Conservation (phyloP, 2,888 invertebrate genomes). For the Epistrophella euchroma region DNA sequence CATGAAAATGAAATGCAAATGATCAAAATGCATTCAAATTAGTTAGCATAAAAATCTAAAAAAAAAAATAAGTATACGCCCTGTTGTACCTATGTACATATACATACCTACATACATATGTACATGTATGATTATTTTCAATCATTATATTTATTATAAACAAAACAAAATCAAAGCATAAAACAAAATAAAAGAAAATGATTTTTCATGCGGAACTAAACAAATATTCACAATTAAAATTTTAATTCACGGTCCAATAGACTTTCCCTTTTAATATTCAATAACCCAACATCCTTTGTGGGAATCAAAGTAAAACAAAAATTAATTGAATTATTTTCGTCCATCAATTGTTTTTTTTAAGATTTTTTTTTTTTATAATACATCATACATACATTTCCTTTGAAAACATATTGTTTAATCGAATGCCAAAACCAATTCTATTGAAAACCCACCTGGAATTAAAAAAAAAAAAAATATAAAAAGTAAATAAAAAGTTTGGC, state of each 20-base stretch:
- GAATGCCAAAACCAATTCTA: constrained; percentile 9
- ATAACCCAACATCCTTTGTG: not conserved
- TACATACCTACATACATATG: too few species aligned
- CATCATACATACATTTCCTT: constrained; percentile 24
- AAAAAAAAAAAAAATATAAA: not conserved
- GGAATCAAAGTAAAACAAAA: not conserved
- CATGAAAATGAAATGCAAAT: too few species aligned
- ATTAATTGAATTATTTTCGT: constrained; percentile 3
- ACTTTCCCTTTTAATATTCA: constrained; percentile 8
- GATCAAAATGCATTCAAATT: too few species aligned
- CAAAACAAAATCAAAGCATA: too few species aligned
- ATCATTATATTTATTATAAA: not conserved
- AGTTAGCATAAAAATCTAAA: too few species aligned
- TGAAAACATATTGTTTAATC: constrained; percentile 16
- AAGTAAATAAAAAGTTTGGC: not conserved
- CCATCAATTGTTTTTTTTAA: constrained; percentile 7
- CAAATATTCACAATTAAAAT: constrained; percentile 26
- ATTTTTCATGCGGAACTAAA: not conserved
- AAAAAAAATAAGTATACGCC: constrained; percentile 42
- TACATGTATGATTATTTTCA: too few species aligned
- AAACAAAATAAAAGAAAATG: not conserved
- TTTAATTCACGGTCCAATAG: constrained; percentile 38
- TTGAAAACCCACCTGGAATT: constrained; percentile 6
- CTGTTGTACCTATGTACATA: not conserved
- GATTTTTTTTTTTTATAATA: not conserved